Evolutionary conservation across 2,888 invertebrate species (phyloP).

Genomic region (Taenaris catops): DNA sequence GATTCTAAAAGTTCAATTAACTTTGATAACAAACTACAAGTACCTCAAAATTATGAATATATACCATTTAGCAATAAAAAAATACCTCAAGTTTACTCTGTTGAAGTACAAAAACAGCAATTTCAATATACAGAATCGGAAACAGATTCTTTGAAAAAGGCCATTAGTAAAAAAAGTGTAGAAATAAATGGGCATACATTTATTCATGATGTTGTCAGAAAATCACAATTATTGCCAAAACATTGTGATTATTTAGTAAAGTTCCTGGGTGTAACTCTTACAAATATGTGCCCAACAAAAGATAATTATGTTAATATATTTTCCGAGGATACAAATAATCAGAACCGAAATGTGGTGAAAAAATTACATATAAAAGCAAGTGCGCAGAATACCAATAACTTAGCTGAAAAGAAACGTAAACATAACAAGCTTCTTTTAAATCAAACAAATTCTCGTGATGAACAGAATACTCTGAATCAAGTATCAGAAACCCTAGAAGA

Average conservation of each 20-base stretch:
- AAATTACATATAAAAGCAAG: neutral
- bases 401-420: too few relatives aligned
- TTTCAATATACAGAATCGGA: slow-evolving; percentile 7
- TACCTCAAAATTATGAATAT: slow-evolving; percentile 6
- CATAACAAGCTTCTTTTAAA: too few relatives aligned
- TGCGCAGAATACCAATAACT: neutral
- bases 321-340: too few relatives aligned
- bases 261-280: slow-evolving; percentile 61
- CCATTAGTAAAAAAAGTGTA: slow-evolving; percentile 15
- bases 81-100: slow-evolving; percentile 11
- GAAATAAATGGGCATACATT: slow-evolving; percentile 16
- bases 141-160: slow-evolving; percentile 1
- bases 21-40: slow-evolving; percentile 13
- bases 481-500: slow-evolving; percentile 6
- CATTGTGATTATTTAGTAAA: slow-evolving; percentile 46
- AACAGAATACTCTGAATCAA: too few relatives aligned
- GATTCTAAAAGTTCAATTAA: slow-evolving; percentile 27
- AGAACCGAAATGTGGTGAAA: neutral
- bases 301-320: too few relatives aligned
- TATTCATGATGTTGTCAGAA: slow-evolving; percentile 24
- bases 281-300: slow-evolving; percentile 26
- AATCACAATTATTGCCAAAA: slow-evolving; percentile 26
- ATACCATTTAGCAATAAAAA: slow-evolving; percentile 11
- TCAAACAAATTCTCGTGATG: too few relatives aligned
- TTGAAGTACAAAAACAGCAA: slow-evolving; percentile 1